These are phyloP conservation scores for Aythya baeri DNA, from an alignment of 2,113 vertebrate species.

Conservation along the genomic window DNA sequence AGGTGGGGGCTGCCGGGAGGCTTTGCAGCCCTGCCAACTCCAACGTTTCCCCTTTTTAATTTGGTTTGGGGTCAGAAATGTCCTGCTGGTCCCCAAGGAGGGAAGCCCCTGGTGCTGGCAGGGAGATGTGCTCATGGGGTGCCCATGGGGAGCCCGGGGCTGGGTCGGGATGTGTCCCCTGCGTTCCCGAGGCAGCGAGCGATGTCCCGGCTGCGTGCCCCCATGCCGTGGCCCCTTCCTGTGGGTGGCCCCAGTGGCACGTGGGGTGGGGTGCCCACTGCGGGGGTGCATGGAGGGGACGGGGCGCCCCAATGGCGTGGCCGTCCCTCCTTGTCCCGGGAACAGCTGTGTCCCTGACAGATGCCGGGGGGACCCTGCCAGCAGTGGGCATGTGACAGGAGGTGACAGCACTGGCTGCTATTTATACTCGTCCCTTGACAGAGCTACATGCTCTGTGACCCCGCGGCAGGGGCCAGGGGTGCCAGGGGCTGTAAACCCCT, in stretches of 20 bases:
- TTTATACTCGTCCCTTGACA: background rate
- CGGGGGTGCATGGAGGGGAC: background rate
- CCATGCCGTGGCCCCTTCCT: background rate
- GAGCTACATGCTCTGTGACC: background rate
- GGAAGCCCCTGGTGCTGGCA: background rate
- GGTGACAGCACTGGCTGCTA: slow-evolving; percentile 31
- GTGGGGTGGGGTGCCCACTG: background rate
- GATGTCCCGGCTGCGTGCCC: fast-evolving
- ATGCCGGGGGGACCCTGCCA: background rate
- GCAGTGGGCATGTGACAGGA: slow-evolving; percentile 9
- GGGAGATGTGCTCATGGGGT: fast-evolving
- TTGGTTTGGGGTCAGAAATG: background rate
- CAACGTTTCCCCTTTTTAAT: background rate
- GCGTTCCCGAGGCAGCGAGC: fast-evolving
- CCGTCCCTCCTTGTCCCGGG: background rate
- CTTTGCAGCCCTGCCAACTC: fast-evolving
- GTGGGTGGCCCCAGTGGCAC: background rate
- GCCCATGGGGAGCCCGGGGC: background rate
- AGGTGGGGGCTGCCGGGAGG: background rate
- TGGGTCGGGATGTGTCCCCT: fast-evolving
- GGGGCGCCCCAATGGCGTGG: background rate
- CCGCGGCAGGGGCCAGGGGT: background rate
- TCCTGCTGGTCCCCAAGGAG: background rate
- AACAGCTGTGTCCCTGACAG: background rate
- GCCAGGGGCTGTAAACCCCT: background rate